Percentiles rank a stretch among this genome's conserved stretches.
Conservation (phyloP, 2,888 invertebrate genomes). For the Eristalis pertinax region DNA sequence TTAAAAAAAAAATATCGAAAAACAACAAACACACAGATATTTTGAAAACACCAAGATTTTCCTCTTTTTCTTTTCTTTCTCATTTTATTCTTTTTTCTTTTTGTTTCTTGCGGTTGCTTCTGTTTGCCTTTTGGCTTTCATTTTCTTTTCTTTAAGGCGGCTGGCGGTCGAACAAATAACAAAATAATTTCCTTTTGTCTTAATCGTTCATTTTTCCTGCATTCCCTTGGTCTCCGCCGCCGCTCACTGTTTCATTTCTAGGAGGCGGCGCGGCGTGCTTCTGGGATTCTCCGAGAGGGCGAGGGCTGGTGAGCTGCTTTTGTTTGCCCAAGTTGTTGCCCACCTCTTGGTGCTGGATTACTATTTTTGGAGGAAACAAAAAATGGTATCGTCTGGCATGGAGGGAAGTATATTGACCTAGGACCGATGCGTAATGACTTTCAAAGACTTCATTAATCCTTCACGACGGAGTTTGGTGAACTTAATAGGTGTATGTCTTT, state of each 20-base stretch:
- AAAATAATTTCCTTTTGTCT: conserved; percentile 45
- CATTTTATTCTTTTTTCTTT: not conserved
- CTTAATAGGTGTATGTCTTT: not conserved
- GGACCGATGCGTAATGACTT: conserved; percentile 61
- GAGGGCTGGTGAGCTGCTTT: not conserved
- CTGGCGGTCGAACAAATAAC: conserved; percentile 50
- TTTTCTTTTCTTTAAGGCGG: conserved; percentile 8
- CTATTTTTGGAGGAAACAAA: conserved; percentile 26
- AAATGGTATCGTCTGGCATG: conserved; percentile 4
- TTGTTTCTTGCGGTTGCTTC: conserved; percentile 3
- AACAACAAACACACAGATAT: conserved; percentile 33
- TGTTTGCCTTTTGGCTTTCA: not conserved
- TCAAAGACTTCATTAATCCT: conserved; percentile 46
- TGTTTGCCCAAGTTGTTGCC: conserved; percentile 20
- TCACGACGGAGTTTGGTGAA: not conserved
- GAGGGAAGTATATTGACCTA: conserved; percentile 59
- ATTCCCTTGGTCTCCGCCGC: not conserved
- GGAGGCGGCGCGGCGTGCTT: not conserved
- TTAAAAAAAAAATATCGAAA: conserved; percentile 47
- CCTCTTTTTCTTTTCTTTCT: conserved; percentile 4
- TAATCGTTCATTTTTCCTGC: conserved; percentile 20
- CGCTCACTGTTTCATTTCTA: not conserved
- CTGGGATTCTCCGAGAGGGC: not conserved
- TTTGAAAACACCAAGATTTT: conserved; percentile 43
- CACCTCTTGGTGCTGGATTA: conserved; percentile 37